Conservation (phyloP, 2,888 invertebrate genomes). For the Rhagonycha lutea region DNA sequence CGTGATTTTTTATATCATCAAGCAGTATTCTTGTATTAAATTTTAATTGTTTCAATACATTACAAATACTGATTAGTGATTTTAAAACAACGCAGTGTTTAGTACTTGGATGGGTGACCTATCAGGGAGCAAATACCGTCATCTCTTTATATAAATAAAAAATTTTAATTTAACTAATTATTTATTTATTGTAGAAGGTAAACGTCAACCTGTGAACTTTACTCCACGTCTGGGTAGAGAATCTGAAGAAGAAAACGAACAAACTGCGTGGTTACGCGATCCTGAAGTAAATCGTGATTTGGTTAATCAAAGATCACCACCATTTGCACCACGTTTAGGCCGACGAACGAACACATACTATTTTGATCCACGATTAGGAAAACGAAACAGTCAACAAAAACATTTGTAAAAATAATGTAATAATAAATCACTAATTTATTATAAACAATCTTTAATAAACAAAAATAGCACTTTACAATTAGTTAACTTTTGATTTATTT, state of each 20-base stretch:
- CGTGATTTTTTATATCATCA: too few species aligned
- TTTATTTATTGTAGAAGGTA: conserved; percentile 36
- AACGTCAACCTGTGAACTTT: conserved; percentile 52
- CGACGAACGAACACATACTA: conserved; percentile 52
- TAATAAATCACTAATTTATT: not conserved
- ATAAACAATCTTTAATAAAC: not conserved
- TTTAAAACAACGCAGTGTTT: too few species aligned
- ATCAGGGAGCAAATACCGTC: too few species aligned
- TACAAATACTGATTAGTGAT: too few species aligned
- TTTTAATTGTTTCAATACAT: too few species aligned
- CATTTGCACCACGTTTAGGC: conserved; percentile 57
- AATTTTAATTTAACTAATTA: too few species aligned
- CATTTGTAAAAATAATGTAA: not conserved
- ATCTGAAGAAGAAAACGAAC: conserved; percentile 43
- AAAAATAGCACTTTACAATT: not conserved
- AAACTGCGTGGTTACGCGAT: conserved; percentile 41
- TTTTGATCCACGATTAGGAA: conserved; percentile 56
- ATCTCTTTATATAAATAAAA: too few species aligned
- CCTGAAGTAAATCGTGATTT: conserved; percentile 43
- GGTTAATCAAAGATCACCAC: conserved; percentile 53
- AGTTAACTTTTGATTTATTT: not conserved
- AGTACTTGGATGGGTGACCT: not conserved
- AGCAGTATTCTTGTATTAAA: too few species aligned
- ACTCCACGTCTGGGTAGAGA: conserved; percentile 59
- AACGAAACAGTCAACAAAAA: conserved; percentile 31